Evolutionary conservation across 2,113 vertebrate genomes (phyloP), one percentile per base, ranked within the genome.

Genomic region (Panthera uncia): DNA sequence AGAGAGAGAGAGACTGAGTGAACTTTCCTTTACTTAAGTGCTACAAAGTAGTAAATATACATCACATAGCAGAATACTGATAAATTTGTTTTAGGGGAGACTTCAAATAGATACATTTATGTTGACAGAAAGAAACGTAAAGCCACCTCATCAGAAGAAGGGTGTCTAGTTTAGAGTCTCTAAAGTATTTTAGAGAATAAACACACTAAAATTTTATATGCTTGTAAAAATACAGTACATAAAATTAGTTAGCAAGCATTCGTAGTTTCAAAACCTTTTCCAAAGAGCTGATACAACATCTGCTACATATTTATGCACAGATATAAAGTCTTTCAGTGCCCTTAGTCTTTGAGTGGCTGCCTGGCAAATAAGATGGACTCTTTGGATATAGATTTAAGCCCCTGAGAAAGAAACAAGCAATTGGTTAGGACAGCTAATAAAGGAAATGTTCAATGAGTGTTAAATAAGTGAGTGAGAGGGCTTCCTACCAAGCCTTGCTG

Each of bases 91-190:
- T 94, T 82, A 96, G 55, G 66, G 84, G 4, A 63, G 31, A 1
- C 92, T 79, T 98, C 81, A 95, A 91, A 85, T 48, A 91, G 74
- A 89, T 91, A 55, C 10, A 74, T 94, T 91, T 93, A 65, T 86
- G 36, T 65, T 93, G 57, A 41, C 61, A 93, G 93, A 79, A 96
- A 94, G 36, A 93, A 48, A 3, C 63, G 13, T 85, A 91, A 55
- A 82, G 11, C 38, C 91, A 74, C 91, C 93, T 96, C 89, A 91
- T 93, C 78, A 85, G 91, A 95, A 91, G 45, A 98, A 97, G 82
- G 8, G 5, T 89, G 97, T 93, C 83, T 94, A 87, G 50, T 94
- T 94, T 83, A 89, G n/a, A 82, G 16, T 96, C 82, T 82, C 27
- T 15, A 21, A 95, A 89, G n/a, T 50, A 85, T 86, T 97, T 97